Conservation (phyloP, 2,888 invertebrate species). For the Philonicus albiceps region DNA sequence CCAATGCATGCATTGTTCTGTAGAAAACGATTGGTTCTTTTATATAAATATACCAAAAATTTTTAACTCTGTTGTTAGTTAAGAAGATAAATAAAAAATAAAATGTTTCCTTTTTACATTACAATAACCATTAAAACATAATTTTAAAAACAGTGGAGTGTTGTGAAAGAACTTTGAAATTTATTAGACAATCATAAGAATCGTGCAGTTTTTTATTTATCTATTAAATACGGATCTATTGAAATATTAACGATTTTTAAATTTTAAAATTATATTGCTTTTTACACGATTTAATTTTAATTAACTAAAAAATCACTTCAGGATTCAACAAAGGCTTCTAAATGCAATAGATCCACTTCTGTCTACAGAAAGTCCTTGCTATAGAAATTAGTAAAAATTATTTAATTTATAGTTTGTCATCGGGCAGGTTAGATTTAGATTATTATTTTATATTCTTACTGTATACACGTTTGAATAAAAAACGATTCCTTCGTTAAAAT, state of each 20-base stretch:
- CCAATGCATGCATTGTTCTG: constrained; percentile 89
- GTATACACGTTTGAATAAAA: no score
- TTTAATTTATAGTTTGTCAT: background rate
- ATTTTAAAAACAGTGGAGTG: background rate
- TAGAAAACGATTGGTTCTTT: constrained; percentile 36
- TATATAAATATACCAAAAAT: constrained; percentile 34
- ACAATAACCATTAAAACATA: background rate
- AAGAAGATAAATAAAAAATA: background rate
- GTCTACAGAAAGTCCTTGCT: background rate
- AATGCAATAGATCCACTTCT: background rate
- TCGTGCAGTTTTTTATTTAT: background rate
- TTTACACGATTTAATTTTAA: background rate
- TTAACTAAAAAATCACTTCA: background rate
- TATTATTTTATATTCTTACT: no score
- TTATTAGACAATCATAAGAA: background rate
- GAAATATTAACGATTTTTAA: background rate
- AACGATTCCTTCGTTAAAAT: no score
- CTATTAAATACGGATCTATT: background rate
- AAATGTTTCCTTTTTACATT: no score
- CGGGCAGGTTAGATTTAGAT: background rate
- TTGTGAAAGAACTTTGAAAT: background rate
- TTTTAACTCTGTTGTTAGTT: constrained; percentile 8
- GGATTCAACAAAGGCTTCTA: background rate
- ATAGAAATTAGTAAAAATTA: no score
- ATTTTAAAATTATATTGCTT: background rate